Evolutionary conservation across 1,140 invertebrate species (phyloP).

Genomic region (Cherax destructor): DNA sequence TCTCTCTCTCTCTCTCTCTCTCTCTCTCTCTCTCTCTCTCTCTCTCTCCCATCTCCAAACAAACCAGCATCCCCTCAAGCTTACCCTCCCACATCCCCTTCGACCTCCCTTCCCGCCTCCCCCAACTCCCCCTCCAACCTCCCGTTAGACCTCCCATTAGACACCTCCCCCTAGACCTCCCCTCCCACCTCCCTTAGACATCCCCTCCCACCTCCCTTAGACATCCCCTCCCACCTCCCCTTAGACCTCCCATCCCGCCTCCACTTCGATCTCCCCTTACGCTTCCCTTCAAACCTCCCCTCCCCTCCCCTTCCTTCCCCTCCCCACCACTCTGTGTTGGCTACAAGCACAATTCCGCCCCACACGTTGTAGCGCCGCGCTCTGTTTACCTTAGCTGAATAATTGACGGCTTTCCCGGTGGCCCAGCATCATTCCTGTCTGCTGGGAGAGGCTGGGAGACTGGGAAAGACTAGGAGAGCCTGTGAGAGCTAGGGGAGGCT

Average conservation of each 20-base stretch:
- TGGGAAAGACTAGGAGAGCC: background rate
- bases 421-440: background rate
- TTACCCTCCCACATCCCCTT: background rate
- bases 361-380: slow-evolving; percentile 20
- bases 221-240: background rate
- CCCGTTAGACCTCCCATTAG: background rate
- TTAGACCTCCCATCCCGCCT: background rate
- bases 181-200: background rate
- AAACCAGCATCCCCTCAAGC: background rate
- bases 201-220: too few species aligned
- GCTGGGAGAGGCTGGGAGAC: background rate
- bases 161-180: background rate
- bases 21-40: too few species aligned
- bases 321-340: background rate
- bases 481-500: background rate
- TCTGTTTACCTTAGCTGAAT: slow-evolving; percentile 36
- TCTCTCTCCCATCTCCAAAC: background rate
- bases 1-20: too few species aligned
- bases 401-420: slow-evolving; percentile 26
- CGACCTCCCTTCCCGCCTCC: background rate
- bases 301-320: background rate
- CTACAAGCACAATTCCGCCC: slow-evolving; percentile 37
- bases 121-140: background rate
- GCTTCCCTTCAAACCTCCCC: background rate
- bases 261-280: background rate